Conservation (phyloP, 1,140 invertebrate species). For the Trichonephila inaurata region DNA sequence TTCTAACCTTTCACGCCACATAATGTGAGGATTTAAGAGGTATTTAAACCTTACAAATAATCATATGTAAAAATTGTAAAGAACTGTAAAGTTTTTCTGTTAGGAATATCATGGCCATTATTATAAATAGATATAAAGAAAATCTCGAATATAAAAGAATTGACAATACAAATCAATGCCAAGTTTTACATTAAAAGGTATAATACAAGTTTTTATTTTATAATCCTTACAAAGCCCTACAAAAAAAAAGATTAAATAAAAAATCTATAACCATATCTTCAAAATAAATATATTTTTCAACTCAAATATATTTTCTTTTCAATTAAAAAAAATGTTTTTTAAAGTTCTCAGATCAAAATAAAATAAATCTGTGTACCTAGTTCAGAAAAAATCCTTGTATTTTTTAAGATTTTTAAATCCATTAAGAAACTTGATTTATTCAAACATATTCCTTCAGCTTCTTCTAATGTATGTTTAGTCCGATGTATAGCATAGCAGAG, state of each 20-base stretch:
- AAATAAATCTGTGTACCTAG: constrained; percentile 5
- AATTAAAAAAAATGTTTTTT: background rate
- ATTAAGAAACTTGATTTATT: constrained; percentile 27
- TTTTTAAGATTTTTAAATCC: background rate
- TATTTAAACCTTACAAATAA: too few relatives aligned
- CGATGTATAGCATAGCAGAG: background rate
- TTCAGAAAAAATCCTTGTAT: background rate
- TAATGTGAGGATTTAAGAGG: too few relatives aligned
- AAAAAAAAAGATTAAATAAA: background rate
- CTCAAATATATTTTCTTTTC: background rate
- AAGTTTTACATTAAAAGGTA: too few relatives aligned
- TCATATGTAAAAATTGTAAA: too few relatives aligned
- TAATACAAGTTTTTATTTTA: too few relatives aligned
- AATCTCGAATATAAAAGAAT: too few relatives aligned
- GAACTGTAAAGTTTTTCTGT: too few relatives aligned
- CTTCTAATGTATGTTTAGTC: background rate
- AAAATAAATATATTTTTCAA: background rate
- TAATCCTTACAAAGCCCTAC: too few relatives aligned
- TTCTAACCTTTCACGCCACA: too few relatives aligned
- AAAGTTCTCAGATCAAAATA: background rate
- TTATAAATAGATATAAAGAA: too few relatives aligned
- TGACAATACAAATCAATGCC: too few relatives aligned
- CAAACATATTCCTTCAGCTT: constrained; percentile 15
- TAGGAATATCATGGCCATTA: too few relatives aligned
- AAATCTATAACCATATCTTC: background rate